These are phyloP conservation scores for Chaetoderma sp. DNA, from an alignment of 2,888 invertebrate species.

Conservation along the genomic window DNA sequence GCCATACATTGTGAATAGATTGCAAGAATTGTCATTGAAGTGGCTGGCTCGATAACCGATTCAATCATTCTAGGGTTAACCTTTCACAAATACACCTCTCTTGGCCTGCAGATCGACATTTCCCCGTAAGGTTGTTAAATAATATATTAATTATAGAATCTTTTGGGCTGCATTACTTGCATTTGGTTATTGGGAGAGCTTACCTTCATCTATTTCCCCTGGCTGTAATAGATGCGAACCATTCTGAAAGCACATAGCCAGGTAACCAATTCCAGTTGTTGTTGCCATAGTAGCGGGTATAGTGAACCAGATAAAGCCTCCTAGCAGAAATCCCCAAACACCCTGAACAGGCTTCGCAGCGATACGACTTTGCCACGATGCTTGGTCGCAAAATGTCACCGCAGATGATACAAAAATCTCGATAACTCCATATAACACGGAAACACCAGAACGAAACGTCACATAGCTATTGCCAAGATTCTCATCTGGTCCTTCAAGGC, in stretches of 20 bases:
- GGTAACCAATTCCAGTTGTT: conserved; percentile 67
- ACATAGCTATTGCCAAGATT: conserved; percentile 57
- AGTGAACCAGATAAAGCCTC: conserved; percentile 68
- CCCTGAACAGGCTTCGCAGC: conserved; percentile 67
- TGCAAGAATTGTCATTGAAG: no score
- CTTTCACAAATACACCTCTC: no score
- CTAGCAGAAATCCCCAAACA: conserved; percentile 67
- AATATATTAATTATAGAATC: no score
- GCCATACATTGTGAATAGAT: no score
- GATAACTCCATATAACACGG: conserved; percentile 62
- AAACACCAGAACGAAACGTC: conserved; percentile 57
- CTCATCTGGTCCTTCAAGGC: conserved; percentile 58
- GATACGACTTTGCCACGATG: conserved; percentile 68
- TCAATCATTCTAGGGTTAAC: no score
- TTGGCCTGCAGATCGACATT: no score
- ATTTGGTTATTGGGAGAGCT: not conserved
- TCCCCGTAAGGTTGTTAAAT: no score
- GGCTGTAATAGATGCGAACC: conserved; percentile 50
- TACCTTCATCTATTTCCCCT: conserved; percentile 60
- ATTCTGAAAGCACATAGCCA: conserved; percentile 59
- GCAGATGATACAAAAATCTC: conserved; percentile 66
- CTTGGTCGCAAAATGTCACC: conserved; percentile 66
- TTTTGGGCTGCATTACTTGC: no score
- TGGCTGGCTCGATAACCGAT: no score
- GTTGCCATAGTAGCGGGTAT: conserved; percentile 69